These are phyloP conservation scores for Blastobasis adustella DNA, from an alignment of 2,888 invertebrate species.

Conservation along the genomic window DNA sequence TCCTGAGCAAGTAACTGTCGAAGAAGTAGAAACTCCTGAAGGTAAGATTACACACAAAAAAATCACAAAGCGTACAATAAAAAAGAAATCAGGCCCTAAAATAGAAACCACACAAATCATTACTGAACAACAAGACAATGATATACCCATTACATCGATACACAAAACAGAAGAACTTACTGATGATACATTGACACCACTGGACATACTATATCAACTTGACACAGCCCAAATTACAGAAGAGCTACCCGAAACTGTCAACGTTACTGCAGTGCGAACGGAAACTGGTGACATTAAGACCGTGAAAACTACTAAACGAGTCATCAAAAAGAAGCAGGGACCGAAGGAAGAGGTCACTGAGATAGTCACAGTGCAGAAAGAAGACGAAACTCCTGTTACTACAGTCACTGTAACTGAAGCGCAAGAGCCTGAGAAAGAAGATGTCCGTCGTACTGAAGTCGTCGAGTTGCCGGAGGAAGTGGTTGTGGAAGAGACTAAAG, in stretches of 20 bases:
- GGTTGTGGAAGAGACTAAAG: not conserved
- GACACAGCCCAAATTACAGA: constrained; percentile 15
- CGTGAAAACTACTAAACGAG: constrained; percentile 18
- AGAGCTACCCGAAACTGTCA: constrained; percentile 27
- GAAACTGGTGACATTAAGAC: constrained; percentile 11
- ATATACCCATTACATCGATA: constrained; percentile 26
- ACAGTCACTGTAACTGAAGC: constrained; percentile 7
- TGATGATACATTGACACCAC: constrained; percentile 16
- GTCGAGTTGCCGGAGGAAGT: constrained; percentile 5
- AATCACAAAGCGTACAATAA: constrained; percentile 35
- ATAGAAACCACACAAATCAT: constrained; percentile 23
- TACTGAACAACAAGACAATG: constrained; percentile 15
- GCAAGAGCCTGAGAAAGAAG: not conserved
- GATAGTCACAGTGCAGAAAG: constrained; percentile 28
- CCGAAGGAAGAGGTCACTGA: constrained; percentile 19
- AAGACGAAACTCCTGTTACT: constrained; percentile 12
- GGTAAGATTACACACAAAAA: constrained; percentile 35
- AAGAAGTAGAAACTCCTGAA: constrained; percentile 36
- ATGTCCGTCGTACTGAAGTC: constrained; percentile 11
- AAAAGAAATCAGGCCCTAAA: constrained; percentile 34
- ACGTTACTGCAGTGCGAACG: constrained; percentile 20
- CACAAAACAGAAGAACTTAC: constrained; percentile 21
- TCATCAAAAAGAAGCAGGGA: constrained; percentile 24
- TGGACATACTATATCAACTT: constrained; percentile 11
- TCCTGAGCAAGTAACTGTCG: constrained; percentile 21